Evolutionary conservation across 2,888 invertebrate genomes (phyloP), one percentile per base, ranked within the genome.

Genomic region (Acholoe squamosa): DNA sequence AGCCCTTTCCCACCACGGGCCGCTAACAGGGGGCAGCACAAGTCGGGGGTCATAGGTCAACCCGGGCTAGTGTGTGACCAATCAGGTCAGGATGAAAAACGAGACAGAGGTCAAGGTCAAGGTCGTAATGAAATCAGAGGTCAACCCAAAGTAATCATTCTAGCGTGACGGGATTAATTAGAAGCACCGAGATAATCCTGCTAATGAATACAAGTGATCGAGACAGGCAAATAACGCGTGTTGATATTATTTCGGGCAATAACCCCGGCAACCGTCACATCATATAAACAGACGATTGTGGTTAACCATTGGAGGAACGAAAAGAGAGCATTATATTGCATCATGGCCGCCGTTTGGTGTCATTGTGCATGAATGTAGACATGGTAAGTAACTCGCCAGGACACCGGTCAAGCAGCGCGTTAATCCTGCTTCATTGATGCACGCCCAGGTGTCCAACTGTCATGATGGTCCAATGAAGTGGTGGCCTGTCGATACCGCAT

Each of bases 91-190:
- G 71, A 28, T n/a, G 71, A 71, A 71, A 71, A n/a, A 71, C 25
- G 71, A 71, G 71, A 28, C 71, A 71, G 71, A 28, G 71, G 25
- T 5, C 71, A 71, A 71, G 71, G 71, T 71, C 71, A 71, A 71
- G 71, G 71, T 71, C 71, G 25, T 71, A 71, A 71, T 71, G 71
- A 71, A 71, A 71, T 71, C 71, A 71, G 71, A 71, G 71, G 71
- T 71, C 71, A 71, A 71, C 71, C 71, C 71, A 5, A 28, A 28
- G 71, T 71, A 28, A 71, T 71, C 71, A 71, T 71, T 71, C 71
- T 71, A 28, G 28, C 25, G 31, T 14, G 71, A 71, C 28, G 19
- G 71, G 71, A 71, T 71, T 71, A 71, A 71, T 71, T 28, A 71
- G 31, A 71, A 71, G 71, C 31, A 5, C 28, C 28, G 3, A 28